phyloP scores from a whole-genome alignment of 2,113 vertebrate species.

The Sinosuthora webbiana region DNA sequence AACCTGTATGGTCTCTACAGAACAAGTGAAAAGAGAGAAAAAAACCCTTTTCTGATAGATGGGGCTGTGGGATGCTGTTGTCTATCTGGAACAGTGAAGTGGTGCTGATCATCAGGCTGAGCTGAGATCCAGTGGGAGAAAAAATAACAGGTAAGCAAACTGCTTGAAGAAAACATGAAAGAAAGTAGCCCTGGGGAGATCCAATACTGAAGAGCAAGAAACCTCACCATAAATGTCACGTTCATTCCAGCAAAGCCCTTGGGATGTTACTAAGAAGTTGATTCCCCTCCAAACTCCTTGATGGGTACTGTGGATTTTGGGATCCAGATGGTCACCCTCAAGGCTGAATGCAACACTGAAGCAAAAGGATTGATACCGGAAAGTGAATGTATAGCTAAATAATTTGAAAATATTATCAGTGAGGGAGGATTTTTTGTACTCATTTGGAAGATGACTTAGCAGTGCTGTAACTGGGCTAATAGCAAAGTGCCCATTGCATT shows the following conservation, averaged over 20 bases:
- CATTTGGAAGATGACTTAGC: accelerated
- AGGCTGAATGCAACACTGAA: background rate
- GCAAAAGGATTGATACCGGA: background rate
- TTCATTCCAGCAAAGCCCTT: background rate
- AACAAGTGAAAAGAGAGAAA: background rate
- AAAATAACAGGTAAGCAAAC: background rate
- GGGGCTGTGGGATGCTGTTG: background rate
- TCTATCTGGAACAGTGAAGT: background rate
- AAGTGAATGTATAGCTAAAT: background rate
- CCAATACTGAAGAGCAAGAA: background rate
- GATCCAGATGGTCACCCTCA: background rate
- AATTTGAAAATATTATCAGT: background rate
- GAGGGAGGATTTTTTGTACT: background rate
- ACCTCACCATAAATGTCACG: background rate
- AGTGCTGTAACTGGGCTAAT: background rate
- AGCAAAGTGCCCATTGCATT: background rate
- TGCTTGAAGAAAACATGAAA: background rate
- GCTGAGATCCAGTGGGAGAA: background rate
- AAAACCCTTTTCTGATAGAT: background rate
- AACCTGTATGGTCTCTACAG: background rate
- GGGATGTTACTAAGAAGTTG: background rate
- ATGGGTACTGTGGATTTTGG: background rate
- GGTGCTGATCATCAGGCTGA: background rate
- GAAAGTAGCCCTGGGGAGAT: background rate
- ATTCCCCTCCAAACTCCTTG: background rate